Percentiles rank a stretch among this genome's conserved stretches.
Evolutionary conservation across 37 sponge, comb jelly and placozoan species (phyloP).

Genomic region (Spongilla lacustris): DNA sequence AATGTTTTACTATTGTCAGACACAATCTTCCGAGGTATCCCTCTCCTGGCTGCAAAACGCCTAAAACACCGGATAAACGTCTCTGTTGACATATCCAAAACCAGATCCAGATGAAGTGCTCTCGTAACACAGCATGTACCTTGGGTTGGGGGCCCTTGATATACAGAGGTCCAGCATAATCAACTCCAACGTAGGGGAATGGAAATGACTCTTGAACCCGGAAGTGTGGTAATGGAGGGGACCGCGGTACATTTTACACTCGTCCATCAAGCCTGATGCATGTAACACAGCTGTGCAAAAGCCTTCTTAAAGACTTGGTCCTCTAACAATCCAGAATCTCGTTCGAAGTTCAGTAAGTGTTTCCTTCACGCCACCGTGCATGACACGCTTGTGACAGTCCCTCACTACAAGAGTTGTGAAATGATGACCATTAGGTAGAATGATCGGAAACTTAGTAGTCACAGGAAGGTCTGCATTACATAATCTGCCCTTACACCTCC

Average conservation of each 20-base stretch:
- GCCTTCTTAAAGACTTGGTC: conserved; percentile 9
- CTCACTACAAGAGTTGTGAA: conserved; percentile 29
- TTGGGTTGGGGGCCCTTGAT: background rate
- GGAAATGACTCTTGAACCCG: conserved; percentile 26
- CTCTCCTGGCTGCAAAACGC: conserved; percentile 60
- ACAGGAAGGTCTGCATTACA: conserved; percentile 15
- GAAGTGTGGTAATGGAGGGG: conserved; percentile 21
- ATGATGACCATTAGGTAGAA: conserved; percentile 19
- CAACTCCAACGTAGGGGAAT: conserved; percentile 11
- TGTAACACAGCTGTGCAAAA: conserved; percentile 1
- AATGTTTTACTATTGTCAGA: conserved; percentile 58
- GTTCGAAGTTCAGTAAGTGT: conserved; percentile 29
- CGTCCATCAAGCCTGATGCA: background rate
- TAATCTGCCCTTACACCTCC: conserved; percentile 36
- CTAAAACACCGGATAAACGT: conserved; percentile 42
- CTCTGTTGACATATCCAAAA: conserved; percentile 20
- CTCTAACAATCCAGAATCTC: background rate
- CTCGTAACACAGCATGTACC: conserved; percentile 30
- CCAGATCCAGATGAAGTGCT: conserved; percentile 37
- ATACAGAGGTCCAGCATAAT: background rate
- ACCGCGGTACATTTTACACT: too few species aligned
- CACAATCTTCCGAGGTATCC: conserved; percentile 29
- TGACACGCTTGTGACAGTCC: conserved; percentile 12
- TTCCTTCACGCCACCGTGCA: conserved; percentile 33
- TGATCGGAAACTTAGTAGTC: conserved; percentile 11